A percentile compares a stretch with the other conserved stretches of the same genome.
phyloP scores from a whole-genome alignment of 2,113 vertebrate species.

The Rhadina sibilatrix region DNA sequence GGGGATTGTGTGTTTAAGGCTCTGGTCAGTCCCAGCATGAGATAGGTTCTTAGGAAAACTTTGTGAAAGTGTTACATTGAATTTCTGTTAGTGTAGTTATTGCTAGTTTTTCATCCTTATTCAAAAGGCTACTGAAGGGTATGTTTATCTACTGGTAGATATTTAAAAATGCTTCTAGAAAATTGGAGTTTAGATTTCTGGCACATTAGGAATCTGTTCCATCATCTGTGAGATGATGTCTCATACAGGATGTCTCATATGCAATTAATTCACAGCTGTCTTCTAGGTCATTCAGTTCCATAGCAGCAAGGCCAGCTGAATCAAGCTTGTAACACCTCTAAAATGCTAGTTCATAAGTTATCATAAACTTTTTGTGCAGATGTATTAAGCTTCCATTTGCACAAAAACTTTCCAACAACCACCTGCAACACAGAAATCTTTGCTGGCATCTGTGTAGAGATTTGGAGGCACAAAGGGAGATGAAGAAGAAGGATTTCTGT shows the following conservation, averaged over 20 bases:
- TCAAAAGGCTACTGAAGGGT: background rate
- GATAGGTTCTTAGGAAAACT: background rate
- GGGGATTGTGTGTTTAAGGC: background rate
- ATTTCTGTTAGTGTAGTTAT: background rate
- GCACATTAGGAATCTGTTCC: background rate
- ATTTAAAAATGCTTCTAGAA: background rate
- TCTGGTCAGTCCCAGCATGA: background rate
- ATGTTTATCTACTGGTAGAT: background rate
- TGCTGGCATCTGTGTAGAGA: background rate
- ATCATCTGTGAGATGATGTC: background rate
- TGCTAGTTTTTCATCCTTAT: background rate
- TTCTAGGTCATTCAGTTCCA: background rate
- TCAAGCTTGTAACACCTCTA: background rate
- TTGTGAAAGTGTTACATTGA: background rate
- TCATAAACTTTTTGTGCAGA: background rate
- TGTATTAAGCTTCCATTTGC: background rate
- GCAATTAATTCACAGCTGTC: background rate
- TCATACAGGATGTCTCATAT: background rate
- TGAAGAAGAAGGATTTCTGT: background rate
- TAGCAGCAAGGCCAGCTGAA: background rate
- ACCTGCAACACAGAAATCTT: background rate
- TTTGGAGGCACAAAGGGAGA: background rate
- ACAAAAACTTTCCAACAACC: background rate
- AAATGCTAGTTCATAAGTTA: background rate
- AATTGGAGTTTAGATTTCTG: background rate